Percentiles rank a stretch among this genome's conserved stretches.
Conservation (phyloP, 2,888 invertebrate species). For the Parapristionchus giblindavisi region DNA sequence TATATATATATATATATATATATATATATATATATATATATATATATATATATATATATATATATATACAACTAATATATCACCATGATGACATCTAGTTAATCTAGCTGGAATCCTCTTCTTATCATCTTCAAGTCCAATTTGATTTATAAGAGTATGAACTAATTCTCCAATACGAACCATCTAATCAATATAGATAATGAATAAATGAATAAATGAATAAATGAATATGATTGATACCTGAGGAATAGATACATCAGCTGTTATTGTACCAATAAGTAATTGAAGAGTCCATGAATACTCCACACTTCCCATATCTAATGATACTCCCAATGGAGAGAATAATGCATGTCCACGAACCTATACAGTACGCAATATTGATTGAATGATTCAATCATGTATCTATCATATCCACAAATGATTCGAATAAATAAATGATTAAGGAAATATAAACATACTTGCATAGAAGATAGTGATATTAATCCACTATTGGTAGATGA, state of each 20-base stretch:
- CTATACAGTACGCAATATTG: no score
- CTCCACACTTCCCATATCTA: constrained; percentile 23
- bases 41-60: not conserved
- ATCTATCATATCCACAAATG: not conserved
- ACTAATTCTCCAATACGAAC: constrained; percentile 12
- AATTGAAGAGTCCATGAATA: constrained; percentile 35
- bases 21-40: no score
- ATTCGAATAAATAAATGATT: not conserved
- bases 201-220: no score
- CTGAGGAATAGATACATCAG: not conserved
- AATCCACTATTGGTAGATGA: constrained; percentile 5
- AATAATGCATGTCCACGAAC: constrained; percentile 23
- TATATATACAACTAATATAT: not conserved
- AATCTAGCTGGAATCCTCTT: constrained; percentile 18
- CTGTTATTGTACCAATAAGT: constrained; percentile 6
- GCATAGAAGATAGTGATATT: constrained; percentile 20
- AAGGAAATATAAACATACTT: no score
- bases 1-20: no score
- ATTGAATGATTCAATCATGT: no score
- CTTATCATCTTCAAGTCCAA: constrained; percentile 30
- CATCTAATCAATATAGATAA: constrained; percentile 1
- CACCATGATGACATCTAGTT: constrained; percentile 22
- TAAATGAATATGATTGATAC: not conserved
- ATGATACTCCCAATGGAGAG: constrained; percentile 22
- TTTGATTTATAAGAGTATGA: not conserved